Conservation (phyloP, 2,113 vertebrate genomes). For the Nibea coibor region DNA sequence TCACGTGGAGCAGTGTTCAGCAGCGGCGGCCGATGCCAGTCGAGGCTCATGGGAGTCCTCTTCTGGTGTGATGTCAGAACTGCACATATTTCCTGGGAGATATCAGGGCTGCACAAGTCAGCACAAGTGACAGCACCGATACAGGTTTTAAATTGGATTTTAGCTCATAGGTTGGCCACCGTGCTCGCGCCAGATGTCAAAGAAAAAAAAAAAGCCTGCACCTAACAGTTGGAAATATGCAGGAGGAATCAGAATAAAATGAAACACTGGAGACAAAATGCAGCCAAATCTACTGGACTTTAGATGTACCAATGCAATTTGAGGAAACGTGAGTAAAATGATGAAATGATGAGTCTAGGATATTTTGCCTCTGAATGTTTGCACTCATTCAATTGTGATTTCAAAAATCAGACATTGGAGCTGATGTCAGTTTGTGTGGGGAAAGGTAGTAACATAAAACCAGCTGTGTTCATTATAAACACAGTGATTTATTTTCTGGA, state of each 20-base stretch:
- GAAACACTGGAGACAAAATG: neutral
- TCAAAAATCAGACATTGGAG: no score
- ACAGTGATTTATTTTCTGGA: no score
- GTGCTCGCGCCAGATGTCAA: neutral
- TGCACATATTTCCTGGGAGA: constrained; percentile 36
- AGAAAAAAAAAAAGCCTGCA: neutral
- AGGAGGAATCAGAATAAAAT: no score
- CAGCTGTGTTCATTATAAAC: no score
- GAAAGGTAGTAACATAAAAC: no score
- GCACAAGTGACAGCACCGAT: neutral
- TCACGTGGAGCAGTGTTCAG: constrained; percentile 1
- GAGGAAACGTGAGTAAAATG: neutral
- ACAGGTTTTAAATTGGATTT: constrained; percentile 22
- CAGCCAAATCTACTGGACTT: neutral
- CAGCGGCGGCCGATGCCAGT: constrained; percentile 16
- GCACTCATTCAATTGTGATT: no score
- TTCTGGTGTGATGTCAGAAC: constrained; percentile 53
- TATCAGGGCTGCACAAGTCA: neutral
- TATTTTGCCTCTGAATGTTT: no score
- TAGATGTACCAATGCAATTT: no score
- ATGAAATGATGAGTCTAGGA: neutral
- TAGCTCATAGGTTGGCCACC: neutral
- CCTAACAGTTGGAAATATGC: neutral
- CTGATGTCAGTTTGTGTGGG: no score
- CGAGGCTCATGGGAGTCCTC: constrained; percentile 56